Evolutionary conservation across 1,140 invertebrate species (phyloP), one percentile per base, ranked within the genome.

Genomic region (Hormaphis cornu): DNA sequence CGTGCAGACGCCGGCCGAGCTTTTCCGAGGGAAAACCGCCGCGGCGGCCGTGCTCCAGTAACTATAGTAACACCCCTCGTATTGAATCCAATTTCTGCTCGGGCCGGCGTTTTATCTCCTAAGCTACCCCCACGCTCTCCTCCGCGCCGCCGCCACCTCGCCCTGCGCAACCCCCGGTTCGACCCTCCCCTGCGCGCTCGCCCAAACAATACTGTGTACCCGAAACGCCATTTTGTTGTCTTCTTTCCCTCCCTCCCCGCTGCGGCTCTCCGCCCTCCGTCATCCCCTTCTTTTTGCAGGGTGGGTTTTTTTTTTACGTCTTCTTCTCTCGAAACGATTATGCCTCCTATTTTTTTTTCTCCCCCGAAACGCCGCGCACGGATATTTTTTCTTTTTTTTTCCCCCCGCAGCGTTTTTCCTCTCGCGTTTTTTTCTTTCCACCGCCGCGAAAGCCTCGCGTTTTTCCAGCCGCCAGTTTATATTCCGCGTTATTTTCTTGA

Each of bases 21-120:
- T 44, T 44, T 24, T 63, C 58, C 40, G 46, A 63, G 58, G 40
- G 58, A 30, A 61, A 66, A 48, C 61, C 18, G 28, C 61, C 61
- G 33, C 42, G 24, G 28, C 61, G 14, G 14, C 14, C 42, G 16
- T n/a, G 18, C 42, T 5, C 42, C 42, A 66, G 61, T 66, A 66
- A 66, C 61, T 66, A 66, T 66, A 66, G 61, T 50, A 66, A 66
- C 61, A 48, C 61, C 61, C 61, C 44, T 66, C 61, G 61, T 24
- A 48, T 66, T 48, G 61, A 48, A 66, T 66, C 61, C 61, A 66
- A 66, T 66, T 66, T 66, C 61, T 50, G 61, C 50, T 66, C 61
- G 61, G 44, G 26, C 61, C 20, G n/a, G n/a, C 12, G 61, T 28
- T 48, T 66, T 50, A 48, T 48, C 42, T 48, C 42, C 61, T 66